These are phyloP conservation scores for Vimba vimba DNA, from an alignment of 2,113 vertebrate genomes.

Conservation along the genomic window DNA sequence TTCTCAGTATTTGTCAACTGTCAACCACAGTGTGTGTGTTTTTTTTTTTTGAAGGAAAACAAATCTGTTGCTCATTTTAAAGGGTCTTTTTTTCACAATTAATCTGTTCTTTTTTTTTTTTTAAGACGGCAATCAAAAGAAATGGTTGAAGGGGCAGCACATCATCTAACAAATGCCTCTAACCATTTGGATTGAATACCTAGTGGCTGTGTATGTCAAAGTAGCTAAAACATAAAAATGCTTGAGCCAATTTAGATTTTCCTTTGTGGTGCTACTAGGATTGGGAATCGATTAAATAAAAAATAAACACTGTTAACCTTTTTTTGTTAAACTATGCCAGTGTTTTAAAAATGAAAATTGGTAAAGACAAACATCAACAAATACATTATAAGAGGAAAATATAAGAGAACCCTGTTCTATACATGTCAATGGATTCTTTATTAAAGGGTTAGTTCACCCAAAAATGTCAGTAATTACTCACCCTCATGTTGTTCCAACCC, in stretches of 20 bases:
- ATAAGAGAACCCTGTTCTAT: background rate
- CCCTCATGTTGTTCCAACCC: no score
- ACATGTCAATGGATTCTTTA: conserved; percentile 27
- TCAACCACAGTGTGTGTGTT: background rate
- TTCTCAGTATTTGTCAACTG: conserved; percentile 33
- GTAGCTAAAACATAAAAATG: background rate
- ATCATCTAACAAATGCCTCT: background rate
- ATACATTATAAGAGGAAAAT: conserved; percentile 22
- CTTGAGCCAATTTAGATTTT: background rate
- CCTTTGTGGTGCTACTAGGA: background rate
- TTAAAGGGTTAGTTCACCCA: background rate
- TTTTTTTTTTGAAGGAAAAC: background rate
- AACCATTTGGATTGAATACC: background rate
- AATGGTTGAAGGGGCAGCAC: background rate
- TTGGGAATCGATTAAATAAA: background rate
- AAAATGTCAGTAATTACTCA: no score
- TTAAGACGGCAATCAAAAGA: conserved; percentile 9
- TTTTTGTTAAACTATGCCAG: background rate
- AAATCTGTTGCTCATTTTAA: background rate
- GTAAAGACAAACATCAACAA: conserved; percentile 25
- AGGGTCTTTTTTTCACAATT: background rate
- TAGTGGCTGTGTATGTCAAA: background rate
- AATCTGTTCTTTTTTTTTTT: conserved; percentile 12
- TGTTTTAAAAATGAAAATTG: conserved; percentile 5
- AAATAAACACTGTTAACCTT: no score